Percentiles rank a stretch among this genome's conserved stretches.
phyloP scores from a whole-genome alignment of 1,140 invertebrate genomes.

The Trachymyrmex cornetzi region DNA sequence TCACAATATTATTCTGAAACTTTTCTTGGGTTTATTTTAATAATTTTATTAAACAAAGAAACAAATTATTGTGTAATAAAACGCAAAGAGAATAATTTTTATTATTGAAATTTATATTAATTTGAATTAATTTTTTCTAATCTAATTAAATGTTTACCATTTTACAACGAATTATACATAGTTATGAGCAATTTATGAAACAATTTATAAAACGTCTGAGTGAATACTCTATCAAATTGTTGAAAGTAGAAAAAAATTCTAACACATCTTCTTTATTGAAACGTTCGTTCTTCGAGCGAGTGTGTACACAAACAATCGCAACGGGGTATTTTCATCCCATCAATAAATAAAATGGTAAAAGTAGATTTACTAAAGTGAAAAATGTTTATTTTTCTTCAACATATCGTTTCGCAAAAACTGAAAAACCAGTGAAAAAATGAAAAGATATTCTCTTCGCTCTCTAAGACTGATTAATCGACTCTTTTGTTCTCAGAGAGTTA shows the following conservation, averaged over 20 bases:
- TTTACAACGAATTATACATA: slow-evolving; percentile 10
- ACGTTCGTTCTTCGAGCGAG: background rate
- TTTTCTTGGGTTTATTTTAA: background rate
- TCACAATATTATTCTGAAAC: background rate
- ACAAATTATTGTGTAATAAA: background rate
- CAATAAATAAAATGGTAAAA: slow-evolving; percentile 11
- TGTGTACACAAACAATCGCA: background rate
- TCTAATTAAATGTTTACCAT: background rate
- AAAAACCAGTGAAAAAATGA: background rate
- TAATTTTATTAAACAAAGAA: slow-evolving; percentile 4
- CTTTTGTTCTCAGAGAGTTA: background rate
- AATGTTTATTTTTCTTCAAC: background rate
- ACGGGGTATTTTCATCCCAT: background rate
- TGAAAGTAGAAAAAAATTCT: slow-evolving; percentile 14
- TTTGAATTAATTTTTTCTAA: background rate
- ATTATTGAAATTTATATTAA: background rate
- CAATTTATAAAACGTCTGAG: background rate
- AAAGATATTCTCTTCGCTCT: background rate
- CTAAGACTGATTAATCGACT: background rate
- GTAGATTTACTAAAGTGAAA: background rate
- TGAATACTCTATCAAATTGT: background rate
- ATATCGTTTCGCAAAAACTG: background rate
- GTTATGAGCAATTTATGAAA: background rate
- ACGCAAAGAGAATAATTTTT: background rate
- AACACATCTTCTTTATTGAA: background rate